phyloP scores from a whole-genome alignment of 2,113 vertebrate species.

The Macquaria ambigua region DNA sequence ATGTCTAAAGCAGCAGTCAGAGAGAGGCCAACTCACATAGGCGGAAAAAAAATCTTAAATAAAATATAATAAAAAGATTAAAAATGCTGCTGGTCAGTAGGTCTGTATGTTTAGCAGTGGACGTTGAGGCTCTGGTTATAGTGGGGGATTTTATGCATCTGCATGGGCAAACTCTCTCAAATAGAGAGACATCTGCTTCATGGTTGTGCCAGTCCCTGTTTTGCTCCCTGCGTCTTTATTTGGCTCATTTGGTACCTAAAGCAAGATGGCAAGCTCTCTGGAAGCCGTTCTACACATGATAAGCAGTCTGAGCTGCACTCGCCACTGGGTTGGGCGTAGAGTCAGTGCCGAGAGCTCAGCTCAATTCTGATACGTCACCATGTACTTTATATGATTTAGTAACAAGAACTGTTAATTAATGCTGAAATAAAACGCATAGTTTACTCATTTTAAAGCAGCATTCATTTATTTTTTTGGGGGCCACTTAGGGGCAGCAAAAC shows the following conservation, averaged over 20 bases:
- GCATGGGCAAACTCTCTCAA: slow-evolving; percentile 27
- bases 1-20: neutral
- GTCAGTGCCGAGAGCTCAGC: slow-evolving; percentile 22
- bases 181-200: slow-evolving; percentile 56
- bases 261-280: slow-evolving; percentile 60
- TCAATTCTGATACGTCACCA: neutral
- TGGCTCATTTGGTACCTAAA: slow-evolving; percentile 71
- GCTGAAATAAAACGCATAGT: neutral
- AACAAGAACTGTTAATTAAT: neutral
- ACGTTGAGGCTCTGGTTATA: slow-evolving; percentile 2
- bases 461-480: neutral
- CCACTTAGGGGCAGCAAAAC: neutral
- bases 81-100: slow-evolving; percentile 5
- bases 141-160: slow-evolving; percentile 30
- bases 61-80: slow-evolving; percentile 1
- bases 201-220: slow-evolving; percentile 54
- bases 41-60: neutral
- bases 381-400: neutral
- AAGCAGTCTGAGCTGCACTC: slow-evolving; percentile 52
- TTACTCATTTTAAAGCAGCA: neutral
- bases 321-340: slow-evolving; percentile 9
- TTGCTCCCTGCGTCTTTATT: slow-evolving; percentile 54
- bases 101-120: slow-evolving; percentile 19
- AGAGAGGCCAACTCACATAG: neutral
- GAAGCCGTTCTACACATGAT: slow-evolving; percentile 57